Evolutionary conservation across 2,797 vertebrate species (phyloP).

Genomic region (Enteromius mattozi): DNA sequence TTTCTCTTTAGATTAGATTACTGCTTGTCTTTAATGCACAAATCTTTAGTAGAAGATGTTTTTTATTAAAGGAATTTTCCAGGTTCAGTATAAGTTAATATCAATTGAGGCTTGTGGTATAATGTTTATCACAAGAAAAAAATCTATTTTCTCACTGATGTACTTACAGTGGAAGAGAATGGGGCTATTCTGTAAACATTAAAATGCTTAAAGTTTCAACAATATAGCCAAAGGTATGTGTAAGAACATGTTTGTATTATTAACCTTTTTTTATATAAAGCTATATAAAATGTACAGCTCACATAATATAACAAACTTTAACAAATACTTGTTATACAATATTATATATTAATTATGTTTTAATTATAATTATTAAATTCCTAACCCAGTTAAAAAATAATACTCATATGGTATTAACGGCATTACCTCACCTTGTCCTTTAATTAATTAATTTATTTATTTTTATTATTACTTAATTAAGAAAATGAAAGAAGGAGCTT

Average conservation of each 20-base stretch:
- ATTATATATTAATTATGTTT: background rate
- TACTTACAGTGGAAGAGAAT: background rate
- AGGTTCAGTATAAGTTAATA: background rate
- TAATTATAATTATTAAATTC: background rate
- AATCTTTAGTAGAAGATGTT: background rate
- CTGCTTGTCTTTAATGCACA: slow-evolving; percentile 9
- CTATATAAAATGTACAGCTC: background rate
- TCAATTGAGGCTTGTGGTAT: background rate
- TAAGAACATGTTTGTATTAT: background rate
- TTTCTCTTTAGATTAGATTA: background rate
- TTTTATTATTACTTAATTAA: too few relatives aligned
- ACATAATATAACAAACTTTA: background rate
- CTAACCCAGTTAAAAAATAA: background rate
- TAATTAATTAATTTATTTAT: background rate
- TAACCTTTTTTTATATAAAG: background rate
- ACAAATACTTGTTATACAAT: background rate
- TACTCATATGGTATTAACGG: background rate
- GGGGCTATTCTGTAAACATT: background rate
- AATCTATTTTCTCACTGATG: background rate
- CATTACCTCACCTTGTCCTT: background rate
- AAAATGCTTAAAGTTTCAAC: too few relatives aligned
- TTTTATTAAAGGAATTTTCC: background rate
- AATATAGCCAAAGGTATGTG: background rate
- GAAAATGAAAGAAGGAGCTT: background rate
- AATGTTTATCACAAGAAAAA: background rate